These are phyloP conservation scores for Tyria jacobaeae DNA, from an alignment of 2,888 invertebrate species.

Conservation along the genomic window DNA sequence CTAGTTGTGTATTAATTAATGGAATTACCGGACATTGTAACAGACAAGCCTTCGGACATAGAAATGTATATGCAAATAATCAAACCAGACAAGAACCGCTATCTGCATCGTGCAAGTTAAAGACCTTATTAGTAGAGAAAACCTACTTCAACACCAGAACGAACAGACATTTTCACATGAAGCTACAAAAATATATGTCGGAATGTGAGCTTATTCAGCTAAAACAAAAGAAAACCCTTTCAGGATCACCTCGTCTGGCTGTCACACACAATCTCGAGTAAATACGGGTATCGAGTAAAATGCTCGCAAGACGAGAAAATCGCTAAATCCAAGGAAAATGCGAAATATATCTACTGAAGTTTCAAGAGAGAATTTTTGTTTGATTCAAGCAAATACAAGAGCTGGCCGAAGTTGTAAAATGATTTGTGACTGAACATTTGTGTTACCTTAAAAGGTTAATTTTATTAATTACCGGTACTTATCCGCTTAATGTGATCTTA, in stretches of 20 bases:
- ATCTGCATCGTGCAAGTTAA: background rate
- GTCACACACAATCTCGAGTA: slow-evolving; percentile 20
- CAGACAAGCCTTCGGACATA: background rate
- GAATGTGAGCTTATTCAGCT: slow-evolving; percentile 9
- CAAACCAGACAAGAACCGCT: background rate
- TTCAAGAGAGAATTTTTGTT: slow-evolving; percentile 5
- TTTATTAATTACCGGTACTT: no score
- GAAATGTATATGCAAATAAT: background rate
- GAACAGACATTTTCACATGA: slow-evolving; percentile 8
- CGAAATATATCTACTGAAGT: slow-evolving; percentile 9
- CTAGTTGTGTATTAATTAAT: no score
- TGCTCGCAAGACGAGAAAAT: slow-evolving; percentile 13
- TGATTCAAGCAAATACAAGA: slow-evolving; percentile 2
- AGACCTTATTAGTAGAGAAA: background rate
- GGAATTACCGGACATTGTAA: no score
- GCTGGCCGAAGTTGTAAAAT: background rate
- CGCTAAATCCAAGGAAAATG: slow-evolving; percentile 18
- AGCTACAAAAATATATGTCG: slow-evolving; percentile 8
- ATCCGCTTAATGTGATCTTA: no score
- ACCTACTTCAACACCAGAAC: background rate
- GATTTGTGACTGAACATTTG: background rate
- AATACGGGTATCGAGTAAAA: slow-evolving; percentile 22
- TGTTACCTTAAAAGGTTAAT: no score
- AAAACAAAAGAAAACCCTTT: slow-evolving; percentile 15
- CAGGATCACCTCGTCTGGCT: slow-evolving; percentile 13